Evolutionary conservation across 2,113 vertebrate species (phyloP), one percentile per base, ranked within the genome.

Genomic region (Sebastes schlegelii): DNA sequence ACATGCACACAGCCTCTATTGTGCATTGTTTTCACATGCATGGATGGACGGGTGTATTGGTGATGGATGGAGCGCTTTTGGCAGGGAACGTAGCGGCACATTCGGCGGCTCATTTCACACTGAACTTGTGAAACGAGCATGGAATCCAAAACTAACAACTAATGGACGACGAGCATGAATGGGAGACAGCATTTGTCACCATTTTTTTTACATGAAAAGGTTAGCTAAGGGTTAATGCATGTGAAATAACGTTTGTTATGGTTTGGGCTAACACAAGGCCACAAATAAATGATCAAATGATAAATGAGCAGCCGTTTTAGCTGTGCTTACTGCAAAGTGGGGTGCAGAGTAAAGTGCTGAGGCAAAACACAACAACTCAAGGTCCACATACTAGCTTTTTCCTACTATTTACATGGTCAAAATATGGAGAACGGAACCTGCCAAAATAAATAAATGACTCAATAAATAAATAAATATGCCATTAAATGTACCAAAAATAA

Each of bases 11-110:
- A 72, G 87, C 14, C 80, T 55, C 80, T 55, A 86, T 93, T 93
- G 91, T 93, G 86, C 79, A 88, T 91, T 92, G 80, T 91, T 83
- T 79, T 80, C 79, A 74, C 68, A 45, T 17, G 19, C 43, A 64
- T 42, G 79, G 69, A 43, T 42, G 60, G 72, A 71, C 9, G 79
- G 81, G 60, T 60, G 54, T 48, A 68, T 74, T 42, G 21, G 19
- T 79, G 86, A 82, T 46, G 61, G 81, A 84, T 72, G 4, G 70
- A 62, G 42, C 8, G 13, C 23, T 83, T 74, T 68, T 62, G 73
- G 86, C 76, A 72, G 77, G 1, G 2, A 48, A 43, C 26, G 1
- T 6, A 19, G 55, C 23, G n/a, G 62, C 58, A 55, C 72, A 60
- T 75, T 23, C 17, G 61, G 74, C 49, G n/a, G 79, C 79, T 68